Percentiles rank a stretch among this genome's conserved stretches.
phyloP scores from a whole-genome alignment of 2,797 vertebrate species.

The Gephyroberyx darwinii region DNA sequence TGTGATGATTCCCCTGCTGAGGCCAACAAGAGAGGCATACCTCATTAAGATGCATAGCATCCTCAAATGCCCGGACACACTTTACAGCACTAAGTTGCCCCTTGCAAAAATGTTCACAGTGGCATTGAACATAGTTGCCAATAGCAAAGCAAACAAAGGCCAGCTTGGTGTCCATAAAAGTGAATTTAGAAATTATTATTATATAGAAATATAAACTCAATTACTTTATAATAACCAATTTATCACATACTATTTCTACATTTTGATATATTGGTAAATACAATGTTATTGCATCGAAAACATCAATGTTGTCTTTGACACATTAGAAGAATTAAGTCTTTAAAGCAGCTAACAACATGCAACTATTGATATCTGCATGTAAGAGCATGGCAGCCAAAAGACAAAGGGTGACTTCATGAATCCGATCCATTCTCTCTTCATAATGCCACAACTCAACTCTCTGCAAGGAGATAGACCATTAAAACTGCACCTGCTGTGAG shows the following conservation, averaged over 20 bases:
- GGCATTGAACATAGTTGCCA: conserved; percentile 37
- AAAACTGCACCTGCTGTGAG: conserved; percentile 72
- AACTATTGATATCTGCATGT: conserved; percentile 30
- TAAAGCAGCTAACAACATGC: neutral
- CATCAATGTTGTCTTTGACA: conserved; percentile 19
- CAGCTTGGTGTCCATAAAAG: conserved; percentile 17
- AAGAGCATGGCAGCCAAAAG: conserved; percentile 12
- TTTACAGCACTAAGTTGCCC: conserved; percentile 65
- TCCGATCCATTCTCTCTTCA: conserved; percentile 47
- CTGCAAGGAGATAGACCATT: conserved; percentile 58
- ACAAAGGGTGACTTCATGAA: conserved; percentile 33
- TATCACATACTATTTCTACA: neutral
- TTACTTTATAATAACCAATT: neutral
- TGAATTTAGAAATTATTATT: conserved; percentile 3
- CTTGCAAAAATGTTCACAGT: conserved; percentile 49
- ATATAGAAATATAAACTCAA: conserved; percentile 1
- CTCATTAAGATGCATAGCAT: conserved; percentile 80
- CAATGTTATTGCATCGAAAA: conserved; percentile 9
- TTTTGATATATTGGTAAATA: neutral
- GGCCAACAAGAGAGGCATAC: conserved; percentile 76
- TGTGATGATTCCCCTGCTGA: conserved; percentile 79
- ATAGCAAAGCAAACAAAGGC: conserved; percentile 40
- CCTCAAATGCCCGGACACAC: conserved; percentile 64
- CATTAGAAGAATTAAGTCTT: neutral
- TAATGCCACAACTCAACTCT: conserved; percentile 26